Conservation (phyloP, 2,797 vertebrate genomes). For the Gymnothorax javanicus region DNA sequence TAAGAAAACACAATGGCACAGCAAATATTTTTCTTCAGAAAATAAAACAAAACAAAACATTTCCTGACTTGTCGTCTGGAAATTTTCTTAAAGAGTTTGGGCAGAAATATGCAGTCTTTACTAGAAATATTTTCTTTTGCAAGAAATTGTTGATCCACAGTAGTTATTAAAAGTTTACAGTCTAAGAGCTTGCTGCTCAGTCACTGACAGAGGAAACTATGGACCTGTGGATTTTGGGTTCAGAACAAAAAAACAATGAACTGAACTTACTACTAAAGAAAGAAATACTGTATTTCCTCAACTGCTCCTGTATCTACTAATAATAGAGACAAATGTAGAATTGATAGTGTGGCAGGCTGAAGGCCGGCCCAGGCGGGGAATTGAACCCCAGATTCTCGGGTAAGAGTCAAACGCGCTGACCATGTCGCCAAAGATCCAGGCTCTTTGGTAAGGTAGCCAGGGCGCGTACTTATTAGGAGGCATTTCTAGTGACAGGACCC, state of each 20-base stretch:
- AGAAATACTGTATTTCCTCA: constrained; percentile 12
- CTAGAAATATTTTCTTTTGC: neutral
- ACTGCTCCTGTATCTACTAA: neutral
- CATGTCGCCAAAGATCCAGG: no score
- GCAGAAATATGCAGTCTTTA: neutral
- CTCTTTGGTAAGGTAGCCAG: no score
- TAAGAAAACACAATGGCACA: neutral
- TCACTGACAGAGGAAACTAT: neutral
- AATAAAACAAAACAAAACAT: constrained; percentile 1
- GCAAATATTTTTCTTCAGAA: neutral
- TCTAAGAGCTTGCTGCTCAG: constrained; percentile 4
- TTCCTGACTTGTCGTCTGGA: neutral
- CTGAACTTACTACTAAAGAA: neutral
- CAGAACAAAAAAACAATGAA: neutral
- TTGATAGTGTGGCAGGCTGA: no score
- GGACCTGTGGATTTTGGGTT: constrained; percentile 8
- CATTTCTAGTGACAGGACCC: no score
- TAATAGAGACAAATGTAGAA: no score
- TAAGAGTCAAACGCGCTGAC: no score
- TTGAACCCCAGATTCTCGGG: no score
- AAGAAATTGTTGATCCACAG: neutral
- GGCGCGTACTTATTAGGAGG: no score
- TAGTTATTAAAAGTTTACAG: constrained; percentile 9
- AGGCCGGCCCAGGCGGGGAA: no score
- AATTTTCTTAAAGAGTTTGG: neutral